Evolutionary conservation across 2,797 vertebrate species (phyloP).

Genomic region (Babyrousa celebensis): DNA sequence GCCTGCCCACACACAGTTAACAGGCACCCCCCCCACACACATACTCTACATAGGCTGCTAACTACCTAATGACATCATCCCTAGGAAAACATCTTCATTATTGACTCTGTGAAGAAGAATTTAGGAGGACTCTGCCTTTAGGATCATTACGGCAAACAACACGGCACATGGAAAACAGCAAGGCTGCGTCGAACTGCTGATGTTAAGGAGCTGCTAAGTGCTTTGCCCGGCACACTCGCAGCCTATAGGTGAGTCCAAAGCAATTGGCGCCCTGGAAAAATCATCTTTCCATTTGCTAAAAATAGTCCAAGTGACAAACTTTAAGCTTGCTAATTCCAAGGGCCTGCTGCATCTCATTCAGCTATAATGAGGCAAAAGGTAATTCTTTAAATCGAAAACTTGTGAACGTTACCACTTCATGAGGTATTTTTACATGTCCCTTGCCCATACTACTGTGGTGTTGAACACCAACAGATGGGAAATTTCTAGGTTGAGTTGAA

Average conservation of each 20-base stretch:
- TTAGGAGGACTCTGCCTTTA: background rate
- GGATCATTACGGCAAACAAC: background rate
- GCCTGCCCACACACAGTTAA: too few species aligned
- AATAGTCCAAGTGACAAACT: background rate
- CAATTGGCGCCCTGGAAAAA: background rate
- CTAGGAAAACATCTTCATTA: too few species aligned
- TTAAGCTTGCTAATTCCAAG: conserved; percentile 39
- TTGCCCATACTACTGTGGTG: background rate
- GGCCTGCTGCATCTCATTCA: background rate
- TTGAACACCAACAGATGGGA: conserved; percentile 4
- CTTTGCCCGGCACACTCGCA: background rate
- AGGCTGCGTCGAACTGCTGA: background rate
- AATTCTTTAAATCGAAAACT: conserved; percentile 45
- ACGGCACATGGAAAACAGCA: background rate
- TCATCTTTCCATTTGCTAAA: conserved; percentile 4
- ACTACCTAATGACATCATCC: too few species aligned
- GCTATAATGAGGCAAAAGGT: conserved; percentile 30
- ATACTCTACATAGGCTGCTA: too few species aligned
- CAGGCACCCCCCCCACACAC: too few species aligned
- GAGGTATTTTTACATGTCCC: conserved; percentile 41
- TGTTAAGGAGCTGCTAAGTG: background rate
- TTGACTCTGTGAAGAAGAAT: background rate
- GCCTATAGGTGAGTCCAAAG: background rate
- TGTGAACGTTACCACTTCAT: background rate
- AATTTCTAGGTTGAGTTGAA: conserved; percentile 39